phyloP scores from a whole-genome alignment of 2,113 vertebrate species.

The Pseudopodoces humilis region DNA sequence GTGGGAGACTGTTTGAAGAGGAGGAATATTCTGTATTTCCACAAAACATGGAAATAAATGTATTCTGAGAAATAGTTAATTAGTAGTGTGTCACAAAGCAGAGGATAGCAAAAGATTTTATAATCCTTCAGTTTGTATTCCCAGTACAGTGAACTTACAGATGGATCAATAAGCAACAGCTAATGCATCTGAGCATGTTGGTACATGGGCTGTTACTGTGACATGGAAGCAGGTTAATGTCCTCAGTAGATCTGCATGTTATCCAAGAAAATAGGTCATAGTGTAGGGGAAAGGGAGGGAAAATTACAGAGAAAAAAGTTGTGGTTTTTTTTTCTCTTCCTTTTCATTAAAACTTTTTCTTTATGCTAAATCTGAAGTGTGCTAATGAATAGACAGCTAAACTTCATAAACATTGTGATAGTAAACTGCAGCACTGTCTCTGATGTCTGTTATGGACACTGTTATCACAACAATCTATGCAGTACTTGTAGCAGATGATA shows the following conservation, averaged over 20 bases:
- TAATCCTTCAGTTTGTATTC: background rate
- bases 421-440: background rate
- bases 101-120: background rate
- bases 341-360: background rate
- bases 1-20: constrained; percentile 47
- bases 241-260: background rate
- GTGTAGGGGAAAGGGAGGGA: background rate
- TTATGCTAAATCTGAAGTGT: background rate
- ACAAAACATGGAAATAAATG: constrained; percentile 16
- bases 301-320: background rate
- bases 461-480: background rate
- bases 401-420: background rate
- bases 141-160: background rate
- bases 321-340: background rate
- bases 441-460: background rate
- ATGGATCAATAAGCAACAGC: constrained; percentile 40
- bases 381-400: background rate
- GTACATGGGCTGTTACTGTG: background rate
- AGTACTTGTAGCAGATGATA: background rate
- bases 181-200: constrained; percentile 5
- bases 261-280: constrained; percentile 7
- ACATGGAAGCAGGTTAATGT: constrained; percentile 23
- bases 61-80: background rate
- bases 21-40: constrained; percentile 15
- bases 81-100: background rate